Percentiles rank a stretch among this genome's conserved stretches.
Conservation (phyloP, 2,888 invertebrate genomes). For the Sipha maydis region DNA sequence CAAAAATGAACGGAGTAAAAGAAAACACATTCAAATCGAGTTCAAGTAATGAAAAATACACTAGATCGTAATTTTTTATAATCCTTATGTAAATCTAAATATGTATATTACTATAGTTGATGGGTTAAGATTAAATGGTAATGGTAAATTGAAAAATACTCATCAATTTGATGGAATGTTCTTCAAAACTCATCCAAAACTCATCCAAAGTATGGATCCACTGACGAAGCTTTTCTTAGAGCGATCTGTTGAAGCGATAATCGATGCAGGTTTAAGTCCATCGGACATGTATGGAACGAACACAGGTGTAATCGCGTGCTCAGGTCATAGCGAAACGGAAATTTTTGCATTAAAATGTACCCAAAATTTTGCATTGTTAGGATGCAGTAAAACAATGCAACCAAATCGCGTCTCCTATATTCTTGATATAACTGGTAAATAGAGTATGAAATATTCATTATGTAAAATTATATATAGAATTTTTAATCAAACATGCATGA, state of each 20-base stretch:
- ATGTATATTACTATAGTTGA: neutral
- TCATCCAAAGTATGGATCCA: neutral
- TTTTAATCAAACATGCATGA: neutral
- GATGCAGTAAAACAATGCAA: constrained; percentile 74
- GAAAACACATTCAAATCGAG: neutral
- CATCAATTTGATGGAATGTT: neutral
- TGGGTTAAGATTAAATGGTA: too few relatives aligned
- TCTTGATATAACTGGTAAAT: constrained; percentile 71
- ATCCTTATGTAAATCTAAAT: neutral
- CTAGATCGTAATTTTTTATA: too few relatives aligned
- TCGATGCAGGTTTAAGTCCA: constrained; percentile 68
- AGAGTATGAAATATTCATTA: too few relatives aligned
- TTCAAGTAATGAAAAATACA: neutral
- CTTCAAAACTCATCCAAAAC: neutral
- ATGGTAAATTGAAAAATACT: neutral
- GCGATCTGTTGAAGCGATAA: neutral
- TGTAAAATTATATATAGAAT: too few relatives aligned
- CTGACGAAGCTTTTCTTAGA: neutral
- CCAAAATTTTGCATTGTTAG: constrained; percentile 72
- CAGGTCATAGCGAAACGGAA: constrained; percentile 69
- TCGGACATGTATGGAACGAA: constrained; percentile 68
- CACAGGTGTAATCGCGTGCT: constrained; percentile 68
- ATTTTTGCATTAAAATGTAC: constrained; percentile 30
- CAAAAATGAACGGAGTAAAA: constrained; percentile 64
- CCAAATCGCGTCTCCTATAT: constrained; percentile 73